Conservation (phyloP, 2,797 vertebrate species). For the Clarias pachynema region DNA sequence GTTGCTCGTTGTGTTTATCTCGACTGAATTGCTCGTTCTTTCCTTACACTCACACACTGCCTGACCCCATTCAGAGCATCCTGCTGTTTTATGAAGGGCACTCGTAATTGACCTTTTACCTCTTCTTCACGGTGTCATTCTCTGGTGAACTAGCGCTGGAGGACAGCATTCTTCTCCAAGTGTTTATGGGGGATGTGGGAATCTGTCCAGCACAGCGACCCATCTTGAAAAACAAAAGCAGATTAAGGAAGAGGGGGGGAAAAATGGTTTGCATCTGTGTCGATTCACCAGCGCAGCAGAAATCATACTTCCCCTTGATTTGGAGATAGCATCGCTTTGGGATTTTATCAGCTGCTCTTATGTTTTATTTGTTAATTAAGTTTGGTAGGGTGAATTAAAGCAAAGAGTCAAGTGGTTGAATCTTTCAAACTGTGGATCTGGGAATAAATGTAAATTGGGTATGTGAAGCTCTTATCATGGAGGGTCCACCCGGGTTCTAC, state of each 20-base stretch:
- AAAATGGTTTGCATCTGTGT: slow-evolving; percentile 58
- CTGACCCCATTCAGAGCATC: slow-evolving; percentile 45
- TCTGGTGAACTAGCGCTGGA: slow-evolving; percentile 34
- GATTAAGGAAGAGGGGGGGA: slow-evolving; percentile 40
- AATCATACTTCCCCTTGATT: slow-evolving; percentile 44
- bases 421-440: slow-evolving; percentile 15
- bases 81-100: slow-evolving; percentile 39
- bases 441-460: slow-evolving; percentile 28
- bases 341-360: slow-evolving; percentile 25
- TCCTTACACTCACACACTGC: slow-evolving; percentile 23
- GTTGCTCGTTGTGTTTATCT: slow-evolving; percentile 15
- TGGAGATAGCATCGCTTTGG: slow-evolving; percentile 44
- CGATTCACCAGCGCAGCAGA: slow-evolving; percentile 58
- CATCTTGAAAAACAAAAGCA: slow-evolving; percentile 51
- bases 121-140: slow-evolving; percentile 21
- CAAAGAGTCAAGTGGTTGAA: slow-evolving; percentile 31
- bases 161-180: slow-evolving; percentile 9
- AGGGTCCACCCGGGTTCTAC: slow-evolving; percentile 25
- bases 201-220: slow-evolving; percentile 18
- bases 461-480: slow-evolving; percentile 23
- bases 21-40: slow-evolving; percentile 24
- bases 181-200: slow-evolving; percentile 31
- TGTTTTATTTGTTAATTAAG: slow-evolving; percentile 45
- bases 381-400: slow-evolving; percentile 28
- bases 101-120: slow-evolving; percentile 45